These are phyloP conservation scores for Melierax canorus DNA, from an alignment of 2,113 vertebrate genomes.

Conservation along the genomic window DNA sequence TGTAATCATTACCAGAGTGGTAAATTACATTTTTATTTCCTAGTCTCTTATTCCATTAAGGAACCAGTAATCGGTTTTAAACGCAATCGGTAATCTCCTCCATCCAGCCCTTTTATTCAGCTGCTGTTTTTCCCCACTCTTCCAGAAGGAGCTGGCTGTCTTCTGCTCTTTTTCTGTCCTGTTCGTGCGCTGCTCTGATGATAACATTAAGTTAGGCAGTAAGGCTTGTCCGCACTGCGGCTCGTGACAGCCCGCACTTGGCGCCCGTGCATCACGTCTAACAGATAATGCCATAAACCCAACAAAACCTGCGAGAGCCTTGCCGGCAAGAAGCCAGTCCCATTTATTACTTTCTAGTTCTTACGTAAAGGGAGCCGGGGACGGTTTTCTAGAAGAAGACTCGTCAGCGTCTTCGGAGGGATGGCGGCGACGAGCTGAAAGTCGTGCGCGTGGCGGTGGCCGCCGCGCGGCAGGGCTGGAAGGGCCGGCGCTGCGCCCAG, in stretches of 20 bases:
- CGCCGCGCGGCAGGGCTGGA: accelerated
- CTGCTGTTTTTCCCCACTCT: accelerated
- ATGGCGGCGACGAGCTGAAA: accelerated
- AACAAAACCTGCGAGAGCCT: neutral
- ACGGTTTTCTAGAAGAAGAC: neutral
- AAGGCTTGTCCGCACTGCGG: neutral
- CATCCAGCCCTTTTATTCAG: neutral
- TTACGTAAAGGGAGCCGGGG: neutral
- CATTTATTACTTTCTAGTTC: neutral
- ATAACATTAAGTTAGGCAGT: too few species aligned
- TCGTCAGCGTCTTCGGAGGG: neutral
- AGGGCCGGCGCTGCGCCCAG: accelerated
- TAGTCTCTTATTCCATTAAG: neutral
- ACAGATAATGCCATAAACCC: neutral
- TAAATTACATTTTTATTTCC: neutral
- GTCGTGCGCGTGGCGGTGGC: accelerated
- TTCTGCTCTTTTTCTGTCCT: neutral
- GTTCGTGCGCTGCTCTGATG: neutral
- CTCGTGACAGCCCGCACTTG: accelerated
- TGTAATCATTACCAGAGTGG: neutral
- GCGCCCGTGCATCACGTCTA: neutral
- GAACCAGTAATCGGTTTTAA: neutral
- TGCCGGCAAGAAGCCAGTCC: neutral
- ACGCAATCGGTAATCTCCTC: neutral
- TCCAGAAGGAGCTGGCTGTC: neutral